Conservation (phyloP, 2,113 vertebrate genomes). For the Strigops habroptila region DNA sequence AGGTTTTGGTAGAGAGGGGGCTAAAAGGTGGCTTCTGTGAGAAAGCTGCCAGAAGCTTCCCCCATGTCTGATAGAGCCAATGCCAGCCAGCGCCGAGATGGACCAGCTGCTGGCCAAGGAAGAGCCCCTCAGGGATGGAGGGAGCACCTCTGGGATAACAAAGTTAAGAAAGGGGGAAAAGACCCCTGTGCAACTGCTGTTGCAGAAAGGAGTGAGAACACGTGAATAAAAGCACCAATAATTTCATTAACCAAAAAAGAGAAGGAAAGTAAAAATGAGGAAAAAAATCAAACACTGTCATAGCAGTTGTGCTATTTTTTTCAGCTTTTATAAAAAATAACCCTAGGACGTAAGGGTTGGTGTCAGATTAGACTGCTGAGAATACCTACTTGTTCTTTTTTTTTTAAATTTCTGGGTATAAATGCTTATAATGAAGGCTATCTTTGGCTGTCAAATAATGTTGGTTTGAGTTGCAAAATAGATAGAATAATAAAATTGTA, state of each 20-base stretch:
- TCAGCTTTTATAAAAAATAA: constrained; percentile 26
- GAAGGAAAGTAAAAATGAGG: background rate
- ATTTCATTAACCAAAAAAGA: background rate
- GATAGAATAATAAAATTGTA: background rate
- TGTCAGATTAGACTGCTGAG: constrained; percentile 15
- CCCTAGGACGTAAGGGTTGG: background rate
- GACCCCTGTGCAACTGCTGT: background rate
- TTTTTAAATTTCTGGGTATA: background rate
- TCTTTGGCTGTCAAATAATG: background rate
- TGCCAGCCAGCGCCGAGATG: background rate
- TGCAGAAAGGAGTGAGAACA: background rate
- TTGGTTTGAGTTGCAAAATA: background rate
- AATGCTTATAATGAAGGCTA: background rate
- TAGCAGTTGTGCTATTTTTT: constrained; percentile 31
- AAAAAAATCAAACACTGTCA: background rate
- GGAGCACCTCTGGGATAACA: background rate
- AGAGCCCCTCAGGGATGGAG: background rate
- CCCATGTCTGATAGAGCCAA: background rate
- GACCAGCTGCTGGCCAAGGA: background rate
- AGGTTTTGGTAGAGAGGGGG: background rate
- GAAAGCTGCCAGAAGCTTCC: background rate
- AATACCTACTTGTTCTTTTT: background rate
- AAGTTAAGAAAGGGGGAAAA: background rate
- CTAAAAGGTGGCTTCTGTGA: background rate
- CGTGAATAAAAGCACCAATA: background rate